Percentiles rank a stretch among this genome's conserved stretches.
phyloP scores from a whole-genome alignment of 2,113 vertebrate genomes.

The Pteruthius melanotis region DNA sequence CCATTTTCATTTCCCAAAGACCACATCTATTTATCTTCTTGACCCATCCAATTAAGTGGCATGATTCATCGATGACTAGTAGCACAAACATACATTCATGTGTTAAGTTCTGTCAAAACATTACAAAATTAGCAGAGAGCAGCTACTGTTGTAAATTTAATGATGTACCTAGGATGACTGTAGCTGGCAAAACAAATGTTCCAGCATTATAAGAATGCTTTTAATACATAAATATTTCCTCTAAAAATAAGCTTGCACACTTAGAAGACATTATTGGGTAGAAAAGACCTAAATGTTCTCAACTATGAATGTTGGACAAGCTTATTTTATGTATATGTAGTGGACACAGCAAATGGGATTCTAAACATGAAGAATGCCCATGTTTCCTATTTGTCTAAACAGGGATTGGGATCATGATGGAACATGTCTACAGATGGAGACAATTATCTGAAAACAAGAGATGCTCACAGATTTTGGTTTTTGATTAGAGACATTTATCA shows the following conservation, averaged over 20 bases:
- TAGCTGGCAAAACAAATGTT: constrained; percentile 2
- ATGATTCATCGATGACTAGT: constrained; percentile 31
- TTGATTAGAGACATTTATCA: background rate
- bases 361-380: background rate
- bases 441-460: background rate
- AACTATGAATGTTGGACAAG: background rate
- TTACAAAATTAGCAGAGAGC: constrained; percentile 7
- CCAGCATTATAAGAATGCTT: background rate
- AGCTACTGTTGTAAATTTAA: constrained; percentile 22
- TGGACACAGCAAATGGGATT: background rate
- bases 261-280: background rate
- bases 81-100: constrained; percentile 21
- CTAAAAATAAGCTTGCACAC: background rate
- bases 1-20: constrained; percentile 12
- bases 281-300: background rate
- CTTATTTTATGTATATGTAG: background rate
- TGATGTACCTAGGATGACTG: background rate
- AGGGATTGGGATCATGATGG: background rate
- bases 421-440: background rate
- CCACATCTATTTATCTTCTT: constrained; percentile 17
- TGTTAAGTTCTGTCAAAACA: constrained; percentile 27
- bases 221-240: background rate
- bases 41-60: constrained; percentile 18
- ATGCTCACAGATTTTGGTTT: background rate
- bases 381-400: background rate